Conservation (phyloP, 1,140 invertebrate species). For the Formica exsecta region DNA sequence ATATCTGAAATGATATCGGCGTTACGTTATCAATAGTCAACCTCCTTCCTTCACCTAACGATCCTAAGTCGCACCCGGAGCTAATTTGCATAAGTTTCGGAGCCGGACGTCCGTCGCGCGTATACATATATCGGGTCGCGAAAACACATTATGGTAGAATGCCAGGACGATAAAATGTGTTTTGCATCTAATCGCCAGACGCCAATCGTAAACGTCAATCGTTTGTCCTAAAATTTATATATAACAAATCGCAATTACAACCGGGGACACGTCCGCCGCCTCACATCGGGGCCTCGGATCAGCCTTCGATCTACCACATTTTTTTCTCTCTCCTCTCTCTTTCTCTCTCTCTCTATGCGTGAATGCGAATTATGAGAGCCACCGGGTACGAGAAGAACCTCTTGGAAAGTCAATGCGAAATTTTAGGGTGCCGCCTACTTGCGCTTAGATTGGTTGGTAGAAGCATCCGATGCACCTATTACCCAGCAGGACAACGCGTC, state of each 20-base stretch:
- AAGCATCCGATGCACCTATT: slow-evolving; percentile 59
- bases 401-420: slow-evolving; percentile 72
- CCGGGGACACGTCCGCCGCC: slow-evolving; percentile 28
- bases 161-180: slow-evolving; percentile 25
- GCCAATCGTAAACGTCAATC: slow-evolving; percentile 35
- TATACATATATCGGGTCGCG: not conserved
- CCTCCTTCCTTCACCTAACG: not conserved
- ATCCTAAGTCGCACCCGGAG: not conserved
- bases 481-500: slow-evolving; percentile 48
- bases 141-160: not conserved
- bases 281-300: slow-evolving; percentile 28
- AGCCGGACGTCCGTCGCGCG: not conserved
- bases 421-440: slow-evolving; percentile 74
- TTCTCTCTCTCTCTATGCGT: not conserved
- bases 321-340: not conserved
- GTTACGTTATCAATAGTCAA: not conserved
- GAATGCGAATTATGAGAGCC: slow-evolving; percentile 70
- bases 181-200: slow-evolving; percentile 39
- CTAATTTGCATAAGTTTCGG: slow-evolving; percentile 42
- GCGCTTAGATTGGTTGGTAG: slow-evolving; percentile 49
- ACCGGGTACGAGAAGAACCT: slow-evolving; percentile 61
- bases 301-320: slow-evolving; percentile 1
- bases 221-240: slow-evolving; percentile 45
- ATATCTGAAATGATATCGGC: not conserved
- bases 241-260: slow-evolving; percentile 53